Evolutionary conservation across 2,113 vertebrate genomes (phyloP).

Genomic region (Loxodonta africana): DNA sequence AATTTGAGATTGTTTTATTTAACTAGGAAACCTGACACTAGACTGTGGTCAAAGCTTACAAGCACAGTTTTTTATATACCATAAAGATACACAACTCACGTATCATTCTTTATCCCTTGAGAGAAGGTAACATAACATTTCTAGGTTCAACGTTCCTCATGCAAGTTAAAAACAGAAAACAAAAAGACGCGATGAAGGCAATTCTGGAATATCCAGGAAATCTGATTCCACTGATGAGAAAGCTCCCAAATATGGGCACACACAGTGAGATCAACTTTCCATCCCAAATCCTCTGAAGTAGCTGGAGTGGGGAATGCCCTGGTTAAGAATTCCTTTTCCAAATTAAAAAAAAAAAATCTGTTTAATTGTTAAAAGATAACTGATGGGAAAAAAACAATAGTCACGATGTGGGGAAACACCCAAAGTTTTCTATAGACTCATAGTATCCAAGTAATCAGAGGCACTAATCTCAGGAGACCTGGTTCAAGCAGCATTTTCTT

Average conservation of each 20-base stretch:
- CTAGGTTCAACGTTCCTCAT: background rate
- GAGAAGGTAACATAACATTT: background rate
- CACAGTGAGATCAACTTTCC: slow-evolving; percentile 47
- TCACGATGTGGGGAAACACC: slow-evolving; percentile 70
- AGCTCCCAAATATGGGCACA: slow-evolving; percentile 44
- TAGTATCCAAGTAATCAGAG: slow-evolving; percentile 50
- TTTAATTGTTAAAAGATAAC: slow-evolving; percentile 45
- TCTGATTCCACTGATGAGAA: slow-evolving; percentile 59
- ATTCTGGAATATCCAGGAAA: slow-evolving; percentile 68
- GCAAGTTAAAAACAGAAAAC: background rate
- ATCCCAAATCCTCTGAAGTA: slow-evolving; percentile 50
- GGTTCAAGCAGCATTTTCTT: slow-evolving; percentile 72
- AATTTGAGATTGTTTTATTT: background rate
- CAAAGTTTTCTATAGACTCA: slow-evolving; percentile 72
- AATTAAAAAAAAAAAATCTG: background rate
- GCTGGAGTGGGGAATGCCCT: slow-evolving; percentile 60
- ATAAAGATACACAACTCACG: background rate
- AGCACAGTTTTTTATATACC: background rate
- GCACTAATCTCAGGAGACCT: slow-evolving; percentile 67
- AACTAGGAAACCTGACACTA: background rate
- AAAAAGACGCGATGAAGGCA: background rate
- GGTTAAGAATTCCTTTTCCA: slow-evolving; percentile 66
- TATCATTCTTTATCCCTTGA: background rate
- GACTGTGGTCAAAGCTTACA: background rate
- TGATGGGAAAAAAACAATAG: slow-evolving; percentile 52